Conservation (phyloP, 1,140 invertebrate species). For the Ostrea edulis region DNA sequence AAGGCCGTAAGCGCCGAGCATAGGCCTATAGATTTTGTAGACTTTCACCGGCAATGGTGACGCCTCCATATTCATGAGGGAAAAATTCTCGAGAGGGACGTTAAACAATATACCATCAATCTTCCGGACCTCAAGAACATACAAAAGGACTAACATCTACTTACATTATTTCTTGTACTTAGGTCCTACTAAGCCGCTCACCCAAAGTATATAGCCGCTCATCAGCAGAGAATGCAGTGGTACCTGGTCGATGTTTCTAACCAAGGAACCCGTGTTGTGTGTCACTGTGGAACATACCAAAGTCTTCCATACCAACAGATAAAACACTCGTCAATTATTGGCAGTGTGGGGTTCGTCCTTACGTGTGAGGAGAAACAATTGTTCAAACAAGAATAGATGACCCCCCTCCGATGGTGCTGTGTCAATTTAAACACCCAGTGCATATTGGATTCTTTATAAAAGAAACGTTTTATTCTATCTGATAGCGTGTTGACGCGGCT, state of each 20-base stretch:
- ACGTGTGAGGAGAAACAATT: neutral
- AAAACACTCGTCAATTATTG: neutral
- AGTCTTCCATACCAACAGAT: neutral
- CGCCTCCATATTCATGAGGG: too few species aligned
- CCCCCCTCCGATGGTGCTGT: neutral
- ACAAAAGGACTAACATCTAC: neutral
- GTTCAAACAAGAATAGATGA: neutral
- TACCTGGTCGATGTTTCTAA: neutral
- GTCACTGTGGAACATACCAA: neutral
- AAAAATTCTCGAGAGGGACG: too few species aligned
- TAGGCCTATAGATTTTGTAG: too few species aligned
- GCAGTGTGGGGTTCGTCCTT: conserved; percentile 6
- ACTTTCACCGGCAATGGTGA: too few species aligned
- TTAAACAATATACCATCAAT: too few species aligned
- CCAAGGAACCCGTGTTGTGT: neutral
- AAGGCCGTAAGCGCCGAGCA: too few species aligned
- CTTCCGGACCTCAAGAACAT: neutral
- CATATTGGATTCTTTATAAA: neutral
- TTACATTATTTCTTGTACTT: neutral
- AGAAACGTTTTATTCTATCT: neutral
- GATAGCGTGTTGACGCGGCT: neutral
- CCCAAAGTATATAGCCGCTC: too few species aligned
- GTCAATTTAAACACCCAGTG: neutral
- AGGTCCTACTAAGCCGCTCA: too few species aligned
- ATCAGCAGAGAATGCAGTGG: too few species aligned